These are phyloP conservation scores for Hylaeus anthracinus DNA, from an alignment of 1,140 invertebrate species.

Conservation along the genomic window DNA sequence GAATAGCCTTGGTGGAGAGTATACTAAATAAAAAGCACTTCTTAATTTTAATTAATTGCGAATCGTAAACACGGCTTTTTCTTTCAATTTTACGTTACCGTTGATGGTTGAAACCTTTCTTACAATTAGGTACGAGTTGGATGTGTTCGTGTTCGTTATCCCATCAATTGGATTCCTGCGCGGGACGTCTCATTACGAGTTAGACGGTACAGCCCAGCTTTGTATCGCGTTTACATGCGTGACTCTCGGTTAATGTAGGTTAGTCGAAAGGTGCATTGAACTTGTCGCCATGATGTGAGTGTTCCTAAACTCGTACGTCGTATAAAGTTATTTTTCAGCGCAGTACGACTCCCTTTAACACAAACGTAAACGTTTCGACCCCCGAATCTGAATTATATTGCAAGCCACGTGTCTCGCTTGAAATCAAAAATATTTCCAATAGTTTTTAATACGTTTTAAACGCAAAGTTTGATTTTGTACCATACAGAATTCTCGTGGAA, in stretches of 20 bases:
- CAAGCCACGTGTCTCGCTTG: no score
- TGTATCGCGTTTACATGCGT: constrained; percentile 29
- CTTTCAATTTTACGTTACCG: not conserved
- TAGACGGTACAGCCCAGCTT: constrained; percentile 13
- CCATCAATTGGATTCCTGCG: constrained; percentile 38
- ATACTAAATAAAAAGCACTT: no score
- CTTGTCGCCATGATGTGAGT: not conserved
- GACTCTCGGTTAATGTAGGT: constrained; percentile 29
- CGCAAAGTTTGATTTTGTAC: no score
- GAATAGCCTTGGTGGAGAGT: no score
- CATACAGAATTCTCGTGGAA: no score
- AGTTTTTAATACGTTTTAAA: no score
- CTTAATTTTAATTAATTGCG: no score
- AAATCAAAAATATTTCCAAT: no score
- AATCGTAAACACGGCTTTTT: no score
- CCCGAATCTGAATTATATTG: no score
- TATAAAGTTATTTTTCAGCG: not conserved
- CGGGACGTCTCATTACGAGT: constrained; percentile 40
- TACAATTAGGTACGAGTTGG: not conserved
- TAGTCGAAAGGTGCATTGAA: constrained; percentile 27
- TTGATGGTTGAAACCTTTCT: not conserved
- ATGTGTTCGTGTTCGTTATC: constrained; percentile 3
- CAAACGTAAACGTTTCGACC: no score
- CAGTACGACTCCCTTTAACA: no score
- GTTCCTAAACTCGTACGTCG: not conserved